Evolutionary conservation across 2,113 vertebrate species (phyloP).

Genomic region (Cyrtonyx montezumae): DNA sequence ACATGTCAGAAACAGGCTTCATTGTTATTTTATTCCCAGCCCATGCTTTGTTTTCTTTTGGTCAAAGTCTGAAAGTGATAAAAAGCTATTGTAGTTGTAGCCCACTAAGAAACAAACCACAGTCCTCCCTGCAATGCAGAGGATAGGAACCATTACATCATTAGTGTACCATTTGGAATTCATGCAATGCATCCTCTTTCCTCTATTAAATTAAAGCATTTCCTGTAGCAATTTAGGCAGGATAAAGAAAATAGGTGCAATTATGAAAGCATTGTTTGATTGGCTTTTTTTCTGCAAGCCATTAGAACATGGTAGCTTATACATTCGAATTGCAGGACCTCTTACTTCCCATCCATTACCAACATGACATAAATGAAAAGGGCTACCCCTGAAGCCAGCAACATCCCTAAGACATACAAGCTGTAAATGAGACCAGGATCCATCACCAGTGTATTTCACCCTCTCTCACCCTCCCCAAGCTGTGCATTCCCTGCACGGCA

Average conservation of each 20-base stretch:
- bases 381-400: not conserved
- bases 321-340: not conserved
- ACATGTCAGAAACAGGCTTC: constrained; percentile 27
- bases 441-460: not conserved
- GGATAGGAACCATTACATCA: not conserved
- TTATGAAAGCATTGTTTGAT: not conserved
- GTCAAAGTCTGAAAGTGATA: constrained; percentile 33
- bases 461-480: not conserved
- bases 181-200: not conserved
- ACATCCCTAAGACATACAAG: not conserved
- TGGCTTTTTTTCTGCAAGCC: not conserved
- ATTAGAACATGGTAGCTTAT: not conserved
- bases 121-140: not conserved
- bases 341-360: not conserved
- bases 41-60: constrained; percentile 49
- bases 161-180: not conserved
- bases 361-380: not conserved
- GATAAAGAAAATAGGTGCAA: constrained; percentile 45
- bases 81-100: constrained; percentile 52
- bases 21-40: not conserved
- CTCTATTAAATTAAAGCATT: constrained; percentile 38
- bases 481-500: not conserved
- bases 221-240: constrained; percentile 38
- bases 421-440: not conserved
- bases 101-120: constrained; percentile 1